A percentile compares a stretch with the other conserved stretches of the same genome.
Conservation (phyloP, 2,113 vertebrate genomes). For the Dicentrarchus labrax region DNA sequence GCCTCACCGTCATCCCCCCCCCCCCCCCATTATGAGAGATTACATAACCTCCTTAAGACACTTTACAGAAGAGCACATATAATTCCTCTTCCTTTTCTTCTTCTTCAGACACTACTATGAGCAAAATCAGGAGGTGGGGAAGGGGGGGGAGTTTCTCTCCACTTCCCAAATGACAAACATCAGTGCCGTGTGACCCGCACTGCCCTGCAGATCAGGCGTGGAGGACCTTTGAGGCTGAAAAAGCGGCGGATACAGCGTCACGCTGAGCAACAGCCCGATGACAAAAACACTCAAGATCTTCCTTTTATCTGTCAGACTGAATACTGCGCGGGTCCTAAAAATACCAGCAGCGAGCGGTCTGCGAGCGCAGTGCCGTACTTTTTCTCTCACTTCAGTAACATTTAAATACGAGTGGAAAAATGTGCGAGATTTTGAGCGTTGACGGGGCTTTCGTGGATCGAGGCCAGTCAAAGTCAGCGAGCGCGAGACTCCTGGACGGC, state of each 20-base stretch:
- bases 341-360: slow-evolving; percentile 26
- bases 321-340: background rate
- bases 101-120: background rate
- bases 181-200: slow-evolving; percentile 30
- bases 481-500: background rate
- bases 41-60: slow-evolving; percentile 63
- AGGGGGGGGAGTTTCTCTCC: background rate
- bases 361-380: background rate
- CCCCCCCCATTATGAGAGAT: slow-evolving; percentile 35
- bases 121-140: too few relatives aligned
- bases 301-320: slow-evolving; percentile 23
- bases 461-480: background rate
- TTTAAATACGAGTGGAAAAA: background rate
- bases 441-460: slow-evolving; percentile 2
- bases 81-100: background rate
- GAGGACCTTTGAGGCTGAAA: slow-evolving; percentile 1
- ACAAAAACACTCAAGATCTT: slow-evolving; percentile 16
- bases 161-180: slow-evolving; percentile 16
- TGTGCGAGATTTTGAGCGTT: too few relatives aligned
- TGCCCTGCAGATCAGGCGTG: slow-evolving; percentile 14
- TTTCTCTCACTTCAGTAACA: background rate
- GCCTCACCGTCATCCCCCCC: background rate
- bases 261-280: slow-evolving; percentile 17
- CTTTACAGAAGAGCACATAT: background rate
- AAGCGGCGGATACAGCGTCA: background rate